Evolutionary conservation across 2,113 vertebrate species (phyloP).

Genomic region (Tretioscincus oriximinensis): DNA sequence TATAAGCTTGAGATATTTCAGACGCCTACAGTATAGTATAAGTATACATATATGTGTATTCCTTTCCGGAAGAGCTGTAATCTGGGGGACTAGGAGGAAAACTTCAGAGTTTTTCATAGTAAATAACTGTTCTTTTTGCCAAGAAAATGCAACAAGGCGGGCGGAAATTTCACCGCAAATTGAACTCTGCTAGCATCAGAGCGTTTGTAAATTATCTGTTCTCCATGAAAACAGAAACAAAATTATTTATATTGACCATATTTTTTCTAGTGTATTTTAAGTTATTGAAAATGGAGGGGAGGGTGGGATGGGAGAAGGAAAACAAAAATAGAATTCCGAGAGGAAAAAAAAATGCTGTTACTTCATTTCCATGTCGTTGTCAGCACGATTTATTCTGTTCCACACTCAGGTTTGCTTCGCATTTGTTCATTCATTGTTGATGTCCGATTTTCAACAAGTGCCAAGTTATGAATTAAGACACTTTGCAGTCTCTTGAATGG

Average conservation of each 20-base stretch:
- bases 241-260: conserved; percentile 85
- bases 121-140: conserved; percentile 61
- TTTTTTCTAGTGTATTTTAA: conserved; percentile 86
- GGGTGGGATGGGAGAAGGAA: background rate
- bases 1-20: conserved; percentile 79
- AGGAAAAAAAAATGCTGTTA: conserved; percentile 68
- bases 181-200: conserved; percentile 72
- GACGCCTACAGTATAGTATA: too few species aligned
- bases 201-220: conserved; percentile 84
- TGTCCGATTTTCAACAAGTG: conserved; percentile 71
- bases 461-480: conserved; percentile 77
- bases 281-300: conserved; percentile 72
- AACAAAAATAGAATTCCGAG: conserved; percentile 38
- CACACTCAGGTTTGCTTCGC: conserved; percentile 73
- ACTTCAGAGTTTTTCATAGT: conserved; percentile 48
- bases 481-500: conserved; percentile 67
- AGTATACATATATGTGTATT: conserved; percentile 68
- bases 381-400: conserved; percentile 78
- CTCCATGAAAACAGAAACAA: conserved; percentile 77
- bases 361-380: conserved; percentile 76
- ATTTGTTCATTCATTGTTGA: conserved; percentile 68
- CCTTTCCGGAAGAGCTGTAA: conserved; percentile 76
- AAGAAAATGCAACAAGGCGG: conserved; percentile 63
- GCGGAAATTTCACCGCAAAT: conserved; percentile 71
- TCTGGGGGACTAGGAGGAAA: conserved; percentile 68